Percentiles rank a stretch among this genome's conserved stretches.
These are phyloP conservation scores for Anoplius nigerrimus DNA, from an alignment of 2,888 invertebrate species.

Conservation along the genomic window DNA sequence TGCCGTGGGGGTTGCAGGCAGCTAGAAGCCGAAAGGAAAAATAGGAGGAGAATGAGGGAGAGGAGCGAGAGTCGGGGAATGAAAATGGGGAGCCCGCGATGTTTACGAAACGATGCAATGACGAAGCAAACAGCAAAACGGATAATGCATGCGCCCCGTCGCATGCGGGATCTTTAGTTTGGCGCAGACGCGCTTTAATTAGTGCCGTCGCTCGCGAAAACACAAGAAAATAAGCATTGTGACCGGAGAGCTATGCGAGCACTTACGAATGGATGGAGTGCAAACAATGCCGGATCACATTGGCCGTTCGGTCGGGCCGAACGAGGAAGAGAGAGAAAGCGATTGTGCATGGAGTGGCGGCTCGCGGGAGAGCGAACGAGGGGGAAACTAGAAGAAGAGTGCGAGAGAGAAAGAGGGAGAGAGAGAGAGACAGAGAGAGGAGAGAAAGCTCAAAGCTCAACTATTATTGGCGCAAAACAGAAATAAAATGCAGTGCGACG, in stretches of 20 bases:
- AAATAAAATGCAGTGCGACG: conserved; percentile 64
- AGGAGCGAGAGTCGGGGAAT: too few species aligned
- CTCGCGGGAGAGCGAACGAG: too few species aligned
- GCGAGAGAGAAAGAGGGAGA: conserved; percentile 4
- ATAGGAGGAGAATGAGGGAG: too few species aligned
- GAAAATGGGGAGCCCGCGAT: too few species aligned
- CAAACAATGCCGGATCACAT: conserved; percentile 53
- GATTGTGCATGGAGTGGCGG: conserved; percentile 9
- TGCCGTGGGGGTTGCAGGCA: too few species aligned
- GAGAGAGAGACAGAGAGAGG: neutral
- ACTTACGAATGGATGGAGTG: conserved; percentile 43
- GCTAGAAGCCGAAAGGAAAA: too few species aligned
- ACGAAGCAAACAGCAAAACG: neutral
- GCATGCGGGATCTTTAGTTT: conserved; percentile 16
- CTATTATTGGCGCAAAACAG: conserved; percentile 66
- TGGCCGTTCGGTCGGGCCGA: conserved; percentile 35
- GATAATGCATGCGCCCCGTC: neutral
- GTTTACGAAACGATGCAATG: too few species aligned
- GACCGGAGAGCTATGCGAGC: conserved; percentile 56
- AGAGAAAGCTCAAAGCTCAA: conserved; percentile 51
- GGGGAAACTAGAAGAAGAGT: conserved; percentile 11
- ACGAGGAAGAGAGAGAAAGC: conserved; percentile 54
- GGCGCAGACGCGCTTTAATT: conserved; percentile 48
- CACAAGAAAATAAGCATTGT: conserved; percentile 42
- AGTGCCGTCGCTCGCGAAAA: conserved; percentile 39